Evolutionary conservation across 2,797 vertebrate genomes (phyloP), one percentile per base, ranked within the genome.

Genomic region (Mormyrops boulengeri): DNA sequence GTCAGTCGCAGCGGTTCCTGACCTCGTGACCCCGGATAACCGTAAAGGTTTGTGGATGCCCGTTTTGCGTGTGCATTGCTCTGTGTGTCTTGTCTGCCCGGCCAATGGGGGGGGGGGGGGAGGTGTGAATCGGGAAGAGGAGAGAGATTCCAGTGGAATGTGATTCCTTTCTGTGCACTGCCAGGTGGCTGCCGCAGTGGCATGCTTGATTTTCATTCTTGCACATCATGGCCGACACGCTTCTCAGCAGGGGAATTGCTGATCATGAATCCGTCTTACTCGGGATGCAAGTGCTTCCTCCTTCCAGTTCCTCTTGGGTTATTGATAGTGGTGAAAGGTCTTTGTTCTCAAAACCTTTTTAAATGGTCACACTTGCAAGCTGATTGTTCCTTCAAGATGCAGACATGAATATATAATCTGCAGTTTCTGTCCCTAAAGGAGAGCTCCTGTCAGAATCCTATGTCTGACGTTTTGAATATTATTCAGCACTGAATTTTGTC

Each of bases 31-130:
- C 93, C 94, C 94, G 94, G 95, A 97, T 93, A 91, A 94, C 92
- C 93, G 94, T n/a, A 92, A 95, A 97, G 97, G 96, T 97, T 95
- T 96, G 97, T 97, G 94, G 89, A 90, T 88, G 94, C 89, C 90
- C 92, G 89, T 93, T 49, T 91, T 91, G 85, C 30, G 90, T 90
- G 91, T 89, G 38, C 55, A 89, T 93, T 90, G 69, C 41, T 93
- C 62, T 91, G 77, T 91, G 2, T 92, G 7, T 87, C 38, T 91
- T 50, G 1, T 88, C 85, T 82, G 14, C 91, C 82, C 88, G 30
- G 38, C 38, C 77, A 38, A 0, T 44, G 38, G 17, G 73, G 73
- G n/a, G 62, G 53, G 3, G n/a, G 19, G 17, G 26, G 1, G 11
- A 9, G 30, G n/a, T n/a, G 41, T n/a, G 41, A 47, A 9, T 41